Evolutionary conservation across 2,888 invertebrate species (phyloP), one percentile per base, ranked within the genome.

Genomic region (Candidula unifasciata): DNA sequence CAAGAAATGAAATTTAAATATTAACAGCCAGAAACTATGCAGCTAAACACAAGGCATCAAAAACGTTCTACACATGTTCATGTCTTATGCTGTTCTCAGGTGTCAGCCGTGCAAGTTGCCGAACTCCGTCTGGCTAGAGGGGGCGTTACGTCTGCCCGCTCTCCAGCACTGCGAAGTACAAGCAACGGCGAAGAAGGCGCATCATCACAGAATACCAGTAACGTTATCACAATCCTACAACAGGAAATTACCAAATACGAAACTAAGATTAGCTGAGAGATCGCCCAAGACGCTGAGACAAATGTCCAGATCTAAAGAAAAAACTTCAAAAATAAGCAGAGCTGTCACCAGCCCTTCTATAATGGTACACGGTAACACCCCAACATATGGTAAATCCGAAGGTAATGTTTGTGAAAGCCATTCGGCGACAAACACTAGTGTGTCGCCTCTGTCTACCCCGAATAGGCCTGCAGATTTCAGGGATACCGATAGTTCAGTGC

Each of bases 111-210:
- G 30, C 54, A 27, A 57, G 33, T 24, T 57, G 5, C n/a, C 76
- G 13, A 57, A 27, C 33, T 76, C 76, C 27, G 57, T 76, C 30
- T 76, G 76, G 54, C 76, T 76, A 8, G 57, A 76, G 76, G 76
- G 30, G 10, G n/a, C 76, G 18, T 33, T 27, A 3, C 18, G 24
- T 21, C 44, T 73, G 18, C 73, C 73, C 16, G 44, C 73, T 13
- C 37, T 44, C 24, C 52, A n/a, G 13, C 21, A n/a, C 73, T n/a
- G 44, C 44, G 73, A 73, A 73, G 44, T 44, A 24, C 27, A 24
- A 13, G n/a, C 24, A 13, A 1, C 52, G n/a, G 16, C 73, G 37
- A 73, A 73, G 27, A 44, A n/a, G 27, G 13, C 5, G 37, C 21
- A 24, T 60, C 52, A 37, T n/a, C 0, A 6, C 8, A n/a, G 44